Conservation (phyloP, 2,797 vertebrate genomes). For the Stomatorhinus walkeri region DNA sequence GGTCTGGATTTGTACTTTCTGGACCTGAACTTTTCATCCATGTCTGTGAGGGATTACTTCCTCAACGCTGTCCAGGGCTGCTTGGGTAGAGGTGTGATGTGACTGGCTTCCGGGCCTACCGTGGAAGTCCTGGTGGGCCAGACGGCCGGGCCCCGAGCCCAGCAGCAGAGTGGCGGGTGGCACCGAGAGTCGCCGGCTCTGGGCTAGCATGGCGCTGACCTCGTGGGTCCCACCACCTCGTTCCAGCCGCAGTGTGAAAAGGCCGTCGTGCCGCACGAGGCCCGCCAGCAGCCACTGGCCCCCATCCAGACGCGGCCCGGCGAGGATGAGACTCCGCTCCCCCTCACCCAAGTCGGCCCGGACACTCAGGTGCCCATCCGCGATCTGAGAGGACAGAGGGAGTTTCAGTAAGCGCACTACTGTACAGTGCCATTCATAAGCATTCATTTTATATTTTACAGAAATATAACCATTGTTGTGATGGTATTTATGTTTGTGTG, state of each 20-base stretch:
- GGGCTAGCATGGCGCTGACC: slow-evolving; percentile 59
- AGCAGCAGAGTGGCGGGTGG: slow-evolving; percentile 62
- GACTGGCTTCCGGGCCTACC: slow-evolving; percentile 50
- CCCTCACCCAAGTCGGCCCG: slow-evolving; percentile 65
- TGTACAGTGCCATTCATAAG: neutral
- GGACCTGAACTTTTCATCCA: neutral
- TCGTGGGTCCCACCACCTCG: slow-evolving; percentile 71
- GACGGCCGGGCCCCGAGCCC: slow-evolving; percentile 51
- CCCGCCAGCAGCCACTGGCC: slow-evolving; percentile 74
- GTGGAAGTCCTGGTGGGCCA: slow-evolving; percentile 61
- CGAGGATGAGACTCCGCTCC: slow-evolving; percentile 55
- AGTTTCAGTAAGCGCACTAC: neutral
- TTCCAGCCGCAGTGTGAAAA: slow-evolving; percentile 70
- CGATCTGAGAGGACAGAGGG: slow-evolving; percentile 51
- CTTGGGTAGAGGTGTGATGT: neutral
- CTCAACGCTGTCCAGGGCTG: neutral
- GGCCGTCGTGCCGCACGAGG: slow-evolving; percentile 69
- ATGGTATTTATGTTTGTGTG: neutral
- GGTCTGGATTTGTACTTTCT: neutral
- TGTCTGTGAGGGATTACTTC: neutral
- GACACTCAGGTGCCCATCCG: slow-evolving; percentile 63
- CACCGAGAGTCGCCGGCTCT: slow-evolving; percentile 56
- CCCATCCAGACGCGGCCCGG: slow-evolving; percentile 60
- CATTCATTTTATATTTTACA: neutral
- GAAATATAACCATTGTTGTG: neutral